Evolutionary conservation across 2,797 vertebrate genomes (phyloP).

Genomic region (Acanthurus tractus): DNA sequence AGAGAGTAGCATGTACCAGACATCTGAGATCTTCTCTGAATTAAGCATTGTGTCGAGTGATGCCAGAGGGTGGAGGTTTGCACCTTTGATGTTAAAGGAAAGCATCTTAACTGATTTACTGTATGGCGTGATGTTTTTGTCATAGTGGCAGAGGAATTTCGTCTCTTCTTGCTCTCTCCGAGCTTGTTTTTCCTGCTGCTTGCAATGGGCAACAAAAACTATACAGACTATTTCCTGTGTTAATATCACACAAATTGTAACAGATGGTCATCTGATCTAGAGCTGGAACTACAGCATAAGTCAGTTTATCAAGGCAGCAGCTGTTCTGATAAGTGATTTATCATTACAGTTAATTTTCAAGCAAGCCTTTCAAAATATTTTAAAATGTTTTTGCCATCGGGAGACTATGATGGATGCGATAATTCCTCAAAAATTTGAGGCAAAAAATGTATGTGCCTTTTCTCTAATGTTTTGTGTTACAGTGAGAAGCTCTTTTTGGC

Average conservation of each 20-base stretch:
- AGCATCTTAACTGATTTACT: conserved; percentile 10
- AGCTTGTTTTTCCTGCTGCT: background rate
- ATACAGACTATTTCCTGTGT: background rate
- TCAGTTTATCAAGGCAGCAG: too few species aligned
- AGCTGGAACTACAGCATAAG: background rate
- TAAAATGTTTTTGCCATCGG: too few species aligned
- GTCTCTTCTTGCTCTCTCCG: background rate
- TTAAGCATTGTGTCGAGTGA: background rate
- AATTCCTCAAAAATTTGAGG: too few species aligned
- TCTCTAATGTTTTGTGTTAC: background rate
- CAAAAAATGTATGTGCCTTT: background rate
- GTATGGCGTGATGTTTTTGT: background rate
- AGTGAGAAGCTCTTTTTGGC: background rate
- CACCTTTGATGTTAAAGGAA: conserved; percentile 32
- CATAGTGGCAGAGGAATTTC: background rate
- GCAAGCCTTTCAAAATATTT: too few species aligned
- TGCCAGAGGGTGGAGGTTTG: background rate
- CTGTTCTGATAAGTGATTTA: too few species aligned
- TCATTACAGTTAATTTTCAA: background rate
- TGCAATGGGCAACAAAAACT: too few species aligned
- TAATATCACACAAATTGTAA: background rate
- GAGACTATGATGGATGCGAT: too few species aligned
- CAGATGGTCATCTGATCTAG: background rate
- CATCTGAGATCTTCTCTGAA: conserved; percentile 18
- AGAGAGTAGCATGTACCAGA: background rate